A percentile compares a stretch with the other conserved stretches of the same genome.
Conservation (phyloP, 2,797 vertebrate species). For the Peromyscus aztecus region DNA sequence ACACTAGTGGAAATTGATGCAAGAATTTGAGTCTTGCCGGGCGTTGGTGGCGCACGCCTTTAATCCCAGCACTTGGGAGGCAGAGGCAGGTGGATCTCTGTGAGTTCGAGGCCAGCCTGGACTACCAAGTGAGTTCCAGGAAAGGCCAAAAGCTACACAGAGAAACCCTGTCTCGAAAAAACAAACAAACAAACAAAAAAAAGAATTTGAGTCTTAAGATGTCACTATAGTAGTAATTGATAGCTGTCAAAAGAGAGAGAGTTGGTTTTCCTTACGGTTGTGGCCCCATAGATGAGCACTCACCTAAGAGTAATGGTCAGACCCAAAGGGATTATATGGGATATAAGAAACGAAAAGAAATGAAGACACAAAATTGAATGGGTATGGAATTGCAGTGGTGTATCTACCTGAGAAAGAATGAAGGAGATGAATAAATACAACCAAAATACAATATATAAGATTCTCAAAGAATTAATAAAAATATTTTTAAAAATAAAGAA, state of each 20-base stretch:
- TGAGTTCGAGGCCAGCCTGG: too few relatives aligned
- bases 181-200: too few relatives aligned
- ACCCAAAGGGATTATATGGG: not conserved
- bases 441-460: not conserved
- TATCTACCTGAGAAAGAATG: not conserved
- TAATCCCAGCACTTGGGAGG: too few relatives aligned
- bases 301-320: not conserved
- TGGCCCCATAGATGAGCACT: not conserved
- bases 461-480: not conserved
- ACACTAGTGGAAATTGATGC: not conserved
- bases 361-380: not conserved
- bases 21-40: not conserved
- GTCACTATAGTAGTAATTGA: not conserved
- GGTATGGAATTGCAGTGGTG: not conserved
- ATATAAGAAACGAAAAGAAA: not conserved
- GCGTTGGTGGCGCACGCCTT: too few relatives aligned
- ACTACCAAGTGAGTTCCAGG: too few relatives aligned
- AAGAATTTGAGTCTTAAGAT: too few relatives aligned
- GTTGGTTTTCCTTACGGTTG: not conserved
- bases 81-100: too few relatives aligned
- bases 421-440: not conserved
- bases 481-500: not conserved
- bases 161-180: too few relatives aligned
- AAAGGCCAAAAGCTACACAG: too few relatives aligned
- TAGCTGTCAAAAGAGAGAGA: not conserved